Conservation (phyloP, 1,140 invertebrate species). For the Paralvinella palmiformis region DNA sequence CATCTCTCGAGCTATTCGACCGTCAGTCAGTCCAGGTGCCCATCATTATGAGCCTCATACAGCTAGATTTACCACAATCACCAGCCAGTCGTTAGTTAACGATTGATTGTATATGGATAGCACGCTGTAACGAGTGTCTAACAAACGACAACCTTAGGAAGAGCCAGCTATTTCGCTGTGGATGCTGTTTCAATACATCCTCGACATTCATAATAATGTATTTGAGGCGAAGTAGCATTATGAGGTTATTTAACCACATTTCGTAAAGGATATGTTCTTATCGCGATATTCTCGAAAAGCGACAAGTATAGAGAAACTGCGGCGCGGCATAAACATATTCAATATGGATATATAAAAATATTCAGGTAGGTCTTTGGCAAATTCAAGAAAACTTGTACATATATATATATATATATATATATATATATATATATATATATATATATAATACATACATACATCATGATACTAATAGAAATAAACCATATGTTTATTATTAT, state of each 20-base stretch:
- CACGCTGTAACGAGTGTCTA: too few relatives aligned
- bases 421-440: neutral
- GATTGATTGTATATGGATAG: too few relatives aligned
- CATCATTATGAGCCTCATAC: too few relatives aligned
- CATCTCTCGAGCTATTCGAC: too few relatives aligned
- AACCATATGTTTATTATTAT: too few relatives aligned
- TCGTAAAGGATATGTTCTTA: neutral
- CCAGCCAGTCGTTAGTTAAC: too few relatives aligned
- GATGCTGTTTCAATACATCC: neutral
- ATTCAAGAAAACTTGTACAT: neutral
- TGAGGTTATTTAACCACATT: neutral
- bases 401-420: neutral
- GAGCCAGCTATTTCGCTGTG: too few relatives aligned
- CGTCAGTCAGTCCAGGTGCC: too few relatives aligned
- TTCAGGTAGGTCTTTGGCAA: neutral
- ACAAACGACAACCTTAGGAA: too few relatives aligned
- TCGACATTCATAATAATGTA: neutral
- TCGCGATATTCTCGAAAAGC: neutral
- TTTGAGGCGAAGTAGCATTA: neutral
- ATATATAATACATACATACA: too few relatives aligned
- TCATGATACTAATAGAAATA: too few relatives aligned
- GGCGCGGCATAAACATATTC: neutral
- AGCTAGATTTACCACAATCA: too few relatives aligned
- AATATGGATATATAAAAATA: neutral
- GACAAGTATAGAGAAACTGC: neutral